Percentiles rank a stretch among this genome's conserved stretches.
Conservation (phyloP, 2,888 invertebrate species). For the Papilio demoleus region DNA sequence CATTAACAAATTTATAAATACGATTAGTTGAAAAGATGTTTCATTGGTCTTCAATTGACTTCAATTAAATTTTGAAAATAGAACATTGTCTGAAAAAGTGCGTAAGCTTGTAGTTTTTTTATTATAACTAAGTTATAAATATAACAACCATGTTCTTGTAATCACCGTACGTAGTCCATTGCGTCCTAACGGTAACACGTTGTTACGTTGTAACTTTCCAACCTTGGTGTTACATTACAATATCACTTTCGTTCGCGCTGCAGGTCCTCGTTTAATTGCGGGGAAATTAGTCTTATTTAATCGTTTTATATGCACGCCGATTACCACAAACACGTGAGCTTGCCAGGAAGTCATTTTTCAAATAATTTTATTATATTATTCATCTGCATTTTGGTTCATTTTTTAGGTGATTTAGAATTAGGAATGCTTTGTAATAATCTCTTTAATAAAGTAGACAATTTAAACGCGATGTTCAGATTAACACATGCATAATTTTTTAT, state of each 20-base stretch:
- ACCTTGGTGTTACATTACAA: slow-evolving; percentile 36
- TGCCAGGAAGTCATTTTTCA: background rate
- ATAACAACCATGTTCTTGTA: background rate
- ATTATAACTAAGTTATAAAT: background rate
- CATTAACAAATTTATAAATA: too few relatives aligned
- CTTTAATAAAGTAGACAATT: too few relatives aligned
- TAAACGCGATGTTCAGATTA: too few relatives aligned
- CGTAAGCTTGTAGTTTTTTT: too few relatives aligned
- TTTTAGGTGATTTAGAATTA: too few relatives aligned
- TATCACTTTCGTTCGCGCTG: slow-evolving; percentile 34
- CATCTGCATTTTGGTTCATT: background rate
- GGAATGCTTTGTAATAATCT: too few relatives aligned
- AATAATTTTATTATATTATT: background rate
- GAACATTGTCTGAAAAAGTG: too few relatives aligned
- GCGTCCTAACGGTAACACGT: slow-evolving; percentile 6
- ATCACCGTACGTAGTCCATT: background rate
- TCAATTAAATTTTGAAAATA: too few relatives aligned
- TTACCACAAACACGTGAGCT: background rate
- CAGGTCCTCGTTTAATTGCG: slow-evolving; percentile 26
- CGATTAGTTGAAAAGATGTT: too few relatives aligned
- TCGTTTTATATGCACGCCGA: slow-evolving; percentile 4
- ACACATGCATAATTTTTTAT: too few relatives aligned
- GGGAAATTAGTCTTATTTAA: slow-evolving; percentile 27
- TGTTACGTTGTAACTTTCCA: slow-evolving; percentile 33
- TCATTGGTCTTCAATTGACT: too few relatives aligned